Base-by-base conservation (phyloP, 2,888 invertebrate species). In the Azorinus chamasolen region DNA sequence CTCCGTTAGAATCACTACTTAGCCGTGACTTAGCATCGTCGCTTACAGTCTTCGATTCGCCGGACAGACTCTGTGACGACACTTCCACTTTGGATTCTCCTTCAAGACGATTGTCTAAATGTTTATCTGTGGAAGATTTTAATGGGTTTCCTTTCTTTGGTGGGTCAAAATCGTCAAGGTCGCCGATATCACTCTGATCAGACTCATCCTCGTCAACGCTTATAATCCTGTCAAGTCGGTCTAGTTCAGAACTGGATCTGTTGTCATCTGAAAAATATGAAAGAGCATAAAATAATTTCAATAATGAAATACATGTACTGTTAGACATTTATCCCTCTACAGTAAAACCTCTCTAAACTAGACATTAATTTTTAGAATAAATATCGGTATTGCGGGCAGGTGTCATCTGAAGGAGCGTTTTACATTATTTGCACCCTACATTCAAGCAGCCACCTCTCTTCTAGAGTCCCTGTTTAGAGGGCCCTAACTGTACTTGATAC, bases 181-280 rank as follows among this genome's bases (percentile, higher is more conserved):
- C 83, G 55, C 75, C 82, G 53, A 79, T 55, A 58, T 83, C 81
- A 53, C 81, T 79, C 58, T 80, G 73, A 41, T 75, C 70, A 0
- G 76, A 79, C 4, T 79, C 77, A 45, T 85, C 85, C 20, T 83
- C 84, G 55, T 85, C 85, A 22, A 85, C 85, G 53, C 79, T 85
- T 54, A 85, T 85, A 14, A 85, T 85, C 59, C 79, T 55, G 39
- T 77, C 77, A 46, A 77, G 58, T 5, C 50, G 65, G 18, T 77
- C 77, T 39, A 59, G 51, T 43, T 72, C 72, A 6, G 66, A 66
- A n/a, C 55, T 51, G 0, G 62, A 57, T 10, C 63, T 39, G 14
- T 58, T 54, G 22, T 37, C 27, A 27, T 69, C 75, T 75, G 75
- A 32, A 73, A 73, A 39, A 16, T 37, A 18, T 50, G 54, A n/a